Conservation (phyloP, 2,113 vertebrate genomes). For the human region GRCh38 chr7:13396001-13396500, state of each 20-base stretch:
- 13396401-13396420: not conserved
- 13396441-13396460: not conserved
- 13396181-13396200: not conserved
- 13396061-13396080: not conserved
- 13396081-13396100: not conserved
- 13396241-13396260: not conserved
- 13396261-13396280: not conserved
- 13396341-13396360: not conserved
- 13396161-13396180: not conserved
- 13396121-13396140: not conserved
- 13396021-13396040: not conserved
- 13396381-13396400: not conserved
- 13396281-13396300: not conserved
- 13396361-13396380: not conserved
- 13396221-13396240: not conserved
- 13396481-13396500: not conserved
- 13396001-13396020: constrained; percentile 21
- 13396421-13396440: not conserved
- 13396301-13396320: not conserved
- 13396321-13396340: not conserved
- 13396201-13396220: not conserved
- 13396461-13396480: not conserved
- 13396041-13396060: not conserved
- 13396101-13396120: not conserved
- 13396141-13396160: not conserved